Conservation (phyloP, 2,113 vertebrate species). For the rabbit (Oryctolagus cuniculus) region DNA sequence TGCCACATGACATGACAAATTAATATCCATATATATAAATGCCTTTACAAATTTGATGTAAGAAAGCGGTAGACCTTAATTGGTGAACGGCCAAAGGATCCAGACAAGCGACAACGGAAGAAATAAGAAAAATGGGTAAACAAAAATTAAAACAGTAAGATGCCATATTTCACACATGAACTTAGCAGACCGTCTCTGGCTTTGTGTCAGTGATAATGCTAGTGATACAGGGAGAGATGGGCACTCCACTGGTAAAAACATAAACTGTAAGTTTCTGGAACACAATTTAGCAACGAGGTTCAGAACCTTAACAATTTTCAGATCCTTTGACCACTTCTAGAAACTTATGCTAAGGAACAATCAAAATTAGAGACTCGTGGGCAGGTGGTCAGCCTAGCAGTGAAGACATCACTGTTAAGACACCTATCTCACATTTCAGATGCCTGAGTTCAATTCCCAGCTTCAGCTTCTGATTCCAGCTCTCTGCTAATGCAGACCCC, state of each 20-base stretch:
- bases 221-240: not conserved
- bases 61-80: not conserved
- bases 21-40: conserved; percentile 23
- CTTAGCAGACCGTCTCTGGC: not conserved
- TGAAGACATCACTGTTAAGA: no score
- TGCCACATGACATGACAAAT: conserved; percentile 29
- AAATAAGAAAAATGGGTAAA: conserved; percentile 40
- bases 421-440: no score
- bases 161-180: not conserved
- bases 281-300: not conserved
- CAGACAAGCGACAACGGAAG: conserved; percentile 17
- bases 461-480: no score
- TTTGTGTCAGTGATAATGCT: conserved; percentile 19
- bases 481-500: no score
- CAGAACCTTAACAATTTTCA: conserved; percentile 32
- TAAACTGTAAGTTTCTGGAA: conserved; percentile 6
- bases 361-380: not conserved
- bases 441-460: no score
- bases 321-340: not conserved
- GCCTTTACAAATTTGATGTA: not conserved
- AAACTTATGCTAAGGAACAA: not conserved
- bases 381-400: not conserved
- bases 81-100: not conserved
- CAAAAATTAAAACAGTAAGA: conserved; percentile 1
- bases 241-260: not conserved